Conservation (phyloP, 1,140 invertebrate genomes). For the Drosophila jambulina region DNA sequence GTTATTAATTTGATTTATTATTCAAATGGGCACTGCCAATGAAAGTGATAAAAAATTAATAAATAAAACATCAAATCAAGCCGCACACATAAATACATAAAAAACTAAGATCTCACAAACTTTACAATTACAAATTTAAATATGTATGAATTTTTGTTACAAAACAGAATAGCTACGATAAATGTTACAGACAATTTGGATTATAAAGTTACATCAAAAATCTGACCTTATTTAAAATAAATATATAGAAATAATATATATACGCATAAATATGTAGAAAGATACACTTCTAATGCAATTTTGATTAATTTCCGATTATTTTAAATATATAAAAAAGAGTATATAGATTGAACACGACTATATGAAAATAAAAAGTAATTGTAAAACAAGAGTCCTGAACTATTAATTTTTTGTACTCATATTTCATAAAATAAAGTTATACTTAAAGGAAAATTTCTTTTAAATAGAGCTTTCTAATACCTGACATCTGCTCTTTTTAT, state of each 20-base stretch:
- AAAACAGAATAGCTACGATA: not conserved
- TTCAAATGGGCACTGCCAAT: constrained; percentile 11
- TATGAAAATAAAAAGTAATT: not conserved
- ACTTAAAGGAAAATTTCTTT: not conserved
- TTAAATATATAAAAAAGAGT: not conserved
- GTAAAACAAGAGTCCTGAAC: not conserved
- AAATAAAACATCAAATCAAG: not conserved
- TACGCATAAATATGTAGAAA: not conserved
- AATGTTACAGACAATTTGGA: not conserved
- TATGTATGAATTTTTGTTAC: constrained; percentile 1
- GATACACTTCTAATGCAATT: not conserved
- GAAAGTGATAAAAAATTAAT: constrained; percentile 11
- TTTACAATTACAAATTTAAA: not conserved
- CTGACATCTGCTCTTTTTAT: not conserved
- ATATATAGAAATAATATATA: not conserved
- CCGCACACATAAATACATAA: constrained; percentile 7
- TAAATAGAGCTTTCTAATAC: not conserved
- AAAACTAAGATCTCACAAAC: constrained; percentile 8
- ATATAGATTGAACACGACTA: not conserved
- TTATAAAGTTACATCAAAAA: too few species aligned
- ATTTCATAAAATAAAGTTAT: not conserved
- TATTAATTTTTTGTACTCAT: not conserved
- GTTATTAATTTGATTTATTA: constrained; percentile 38
- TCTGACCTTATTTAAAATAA: too few species aligned
- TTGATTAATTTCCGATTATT: not conserved